Evolutionary conservation across 2,888 invertebrate genomes (phyloP).

Genomic region (Ennomos erosarius): DNA sequence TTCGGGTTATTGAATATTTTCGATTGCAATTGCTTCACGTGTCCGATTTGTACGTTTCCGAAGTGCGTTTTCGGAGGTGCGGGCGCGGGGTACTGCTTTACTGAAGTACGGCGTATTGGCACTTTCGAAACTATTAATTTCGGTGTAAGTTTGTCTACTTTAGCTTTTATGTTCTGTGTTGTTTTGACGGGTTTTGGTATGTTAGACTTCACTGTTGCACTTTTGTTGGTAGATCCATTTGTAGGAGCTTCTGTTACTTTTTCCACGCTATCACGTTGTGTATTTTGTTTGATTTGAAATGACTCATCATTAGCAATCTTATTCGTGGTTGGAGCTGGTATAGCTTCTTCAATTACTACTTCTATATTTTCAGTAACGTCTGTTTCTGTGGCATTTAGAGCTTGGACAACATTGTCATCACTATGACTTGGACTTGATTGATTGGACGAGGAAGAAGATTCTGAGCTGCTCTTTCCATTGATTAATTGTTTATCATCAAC

Average conservation of each 20-base stretch:
- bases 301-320: slow-evolving; percentile 7
- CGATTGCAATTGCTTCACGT: slow-evolving; percentile 78
- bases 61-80: slow-evolving; percentile 79
- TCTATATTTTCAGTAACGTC: slow-evolving; percentile 10
- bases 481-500: slow-evolving; percentile 3
- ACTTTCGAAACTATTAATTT: slow-evolving; percentile 74
- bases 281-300: slow-evolving; percentile 14
- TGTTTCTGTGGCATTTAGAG: slow-evolving; percentile 5
- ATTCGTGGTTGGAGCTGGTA: slow-evolving; percentile 4
- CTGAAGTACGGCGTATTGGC: slow-evolving; percentile 69
- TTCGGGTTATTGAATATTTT: slow-evolving; percentile 68
- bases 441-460: slow-evolving; percentile 10
- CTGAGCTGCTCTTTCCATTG: slow-evolving; percentile 6
- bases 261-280: slow-evolving; percentile 28
- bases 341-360: slow-evolving; percentile 5
- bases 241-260: slow-evolving; percentile 27
- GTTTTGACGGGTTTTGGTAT: slow-evolving; percentile 75
- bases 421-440: slow-evolving; percentile 14
- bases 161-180: slow-evolving; percentile 61
- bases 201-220: slow-evolving; percentile 60
- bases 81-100: slow-evolving; percentile 74
- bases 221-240: slow-evolving; percentile 35
- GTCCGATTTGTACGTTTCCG: slow-evolving; percentile 76
- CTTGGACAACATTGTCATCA: not conserved
- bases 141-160: slow-evolving; percentile 63